Percentiles rank a stretch among this genome's conserved stretches.
Conservation (phyloP, 2,888 invertebrate genomes). For the Drosophila mimetica region DNA sequence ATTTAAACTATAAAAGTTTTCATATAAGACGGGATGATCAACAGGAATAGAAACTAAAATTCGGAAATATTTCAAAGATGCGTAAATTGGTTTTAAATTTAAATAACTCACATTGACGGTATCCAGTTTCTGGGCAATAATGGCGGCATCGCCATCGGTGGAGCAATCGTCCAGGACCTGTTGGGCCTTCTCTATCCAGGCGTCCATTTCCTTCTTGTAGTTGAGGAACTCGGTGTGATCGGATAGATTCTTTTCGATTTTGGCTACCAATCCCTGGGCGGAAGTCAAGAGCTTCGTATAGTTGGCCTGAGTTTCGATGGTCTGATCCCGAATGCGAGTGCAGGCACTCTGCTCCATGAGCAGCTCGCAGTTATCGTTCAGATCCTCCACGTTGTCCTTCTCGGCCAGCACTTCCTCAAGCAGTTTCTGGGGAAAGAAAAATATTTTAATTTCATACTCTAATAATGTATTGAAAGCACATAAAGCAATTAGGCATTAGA, state of each 20-base stretch:
- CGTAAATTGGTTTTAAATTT: no score
- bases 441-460: conserved; percentile 18
- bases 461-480: conserved; percentile 46
- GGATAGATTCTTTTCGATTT: conserved; percentile 94
- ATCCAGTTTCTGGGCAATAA: conserved; percentile 92
- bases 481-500: conserved; percentile 62
- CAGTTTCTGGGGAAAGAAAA: conserved; percentile 85
- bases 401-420: conserved; percentile 90
- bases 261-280: conserved; percentile 92
- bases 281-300: conserved; percentile 92
- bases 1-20: background rate
- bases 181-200: conserved; percentile 93
- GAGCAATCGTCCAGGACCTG: conserved; percentile 93
- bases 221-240: conserved; percentile 96
- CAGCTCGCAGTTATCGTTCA: conserved; percentile 94
- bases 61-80: no score
- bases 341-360: conserved; percentile 94
- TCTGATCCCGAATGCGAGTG: conserved; percentile 93
- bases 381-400: conserved; percentile 91
- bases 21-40: background rate
- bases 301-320: conserved; percentile 92
- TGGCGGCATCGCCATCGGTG: conserved; percentile 91
- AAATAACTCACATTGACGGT: conserved; percentile 88
- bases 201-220: conserved; percentile 92
- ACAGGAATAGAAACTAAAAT: background rate